Conservation (phyloP, 2,888 invertebrate genomes). For the Harpalus rubripes region DNA sequence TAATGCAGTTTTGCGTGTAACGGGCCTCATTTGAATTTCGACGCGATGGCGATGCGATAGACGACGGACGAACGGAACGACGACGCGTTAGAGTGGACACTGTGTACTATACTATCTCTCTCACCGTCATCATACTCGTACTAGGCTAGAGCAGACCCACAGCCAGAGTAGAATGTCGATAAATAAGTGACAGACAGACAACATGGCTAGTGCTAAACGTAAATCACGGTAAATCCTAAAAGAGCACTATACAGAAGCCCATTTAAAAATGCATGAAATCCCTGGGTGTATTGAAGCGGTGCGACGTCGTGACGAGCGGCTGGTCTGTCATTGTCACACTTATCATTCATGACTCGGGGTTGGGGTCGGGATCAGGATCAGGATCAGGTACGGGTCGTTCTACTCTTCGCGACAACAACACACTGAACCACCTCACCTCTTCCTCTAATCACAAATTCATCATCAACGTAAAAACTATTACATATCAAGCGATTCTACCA, state of each 20-base stretch:
- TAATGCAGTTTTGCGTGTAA: conserved; percentile 67
- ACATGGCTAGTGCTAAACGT: conserved; percentile 61
- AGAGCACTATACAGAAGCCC: conserved; percentile 68
- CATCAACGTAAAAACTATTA: neutral
- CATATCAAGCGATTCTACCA: no score
- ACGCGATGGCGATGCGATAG: conserved; percentile 47
- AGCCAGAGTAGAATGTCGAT: conserved; percentile 8
- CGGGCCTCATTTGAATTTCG: conserved; percentile 66
- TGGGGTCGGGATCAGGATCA: neutral
- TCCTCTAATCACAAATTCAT: neutral
- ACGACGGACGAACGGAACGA: neutral
- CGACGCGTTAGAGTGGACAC: neutral
- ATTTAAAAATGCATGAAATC: conserved; percentile 71
- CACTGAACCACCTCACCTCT: neutral
- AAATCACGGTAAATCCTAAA: conserved; percentile 68
- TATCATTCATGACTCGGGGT: conserved; percentile 71
- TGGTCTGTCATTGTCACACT: conserved; percentile 72
- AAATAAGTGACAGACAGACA: conserved; percentile 43
- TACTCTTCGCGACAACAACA: neutral
- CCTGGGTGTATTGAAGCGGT: conserved; percentile 71
- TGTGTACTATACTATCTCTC: neutral
- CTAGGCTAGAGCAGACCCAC: neutral
- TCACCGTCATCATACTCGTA: conserved; percentile 7
- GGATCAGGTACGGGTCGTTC: neutral
- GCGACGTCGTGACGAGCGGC: conserved; percentile 68